Percentiles rank a stretch among this genome's conserved stretches.
These are phyloP conservation scores for Ametastegia equiseti DNA, from an alignment of 2,888 invertebrate species.

Conservation along the genomic window DNA sequence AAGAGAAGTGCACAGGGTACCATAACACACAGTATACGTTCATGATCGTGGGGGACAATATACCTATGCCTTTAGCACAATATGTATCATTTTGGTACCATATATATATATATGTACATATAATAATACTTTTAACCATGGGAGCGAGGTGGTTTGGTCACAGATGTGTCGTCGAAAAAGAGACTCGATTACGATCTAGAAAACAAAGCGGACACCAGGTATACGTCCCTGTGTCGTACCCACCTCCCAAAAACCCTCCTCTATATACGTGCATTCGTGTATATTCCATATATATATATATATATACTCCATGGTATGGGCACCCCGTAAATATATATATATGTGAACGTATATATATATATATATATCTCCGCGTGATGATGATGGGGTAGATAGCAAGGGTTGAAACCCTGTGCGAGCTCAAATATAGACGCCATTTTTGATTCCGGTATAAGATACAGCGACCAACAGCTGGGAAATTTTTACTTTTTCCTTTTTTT, in stretches of 20 bases:
- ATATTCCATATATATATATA: background rate
- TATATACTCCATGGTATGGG: background rate
- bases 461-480: constrained; percentile 73
- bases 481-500: constrained; percentile 58
- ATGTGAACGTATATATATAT: background rate
- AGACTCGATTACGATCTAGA: constrained; percentile 49
- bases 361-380: constrained; percentile 49
- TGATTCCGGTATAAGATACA: constrained; percentile 68
- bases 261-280: background rate
- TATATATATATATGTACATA: background rate
- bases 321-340: background rate
- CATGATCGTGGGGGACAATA: background rate
- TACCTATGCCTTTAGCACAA: constrained; percentile 64
- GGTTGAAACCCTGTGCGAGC: constrained; percentile 68
- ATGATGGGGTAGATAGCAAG: constrained; percentile 71
- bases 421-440: constrained; percentile 66
- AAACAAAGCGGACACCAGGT: constrained; percentile 63
- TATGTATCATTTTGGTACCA: constrained; percentile 54
- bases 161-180: constrained; percentile 66
- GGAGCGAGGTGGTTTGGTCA: constrained; percentile 62
- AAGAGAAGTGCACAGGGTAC: background rate
- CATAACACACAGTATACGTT: no score
- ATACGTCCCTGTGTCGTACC: constrained; percentile 49
- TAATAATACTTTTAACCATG: constrained; percentile 53
- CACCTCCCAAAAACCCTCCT: constrained; percentile 46